Base-by-base conservation (phyloP, 92 coral and sea anemone genomes). In the Palythoa grandis region DNA sequence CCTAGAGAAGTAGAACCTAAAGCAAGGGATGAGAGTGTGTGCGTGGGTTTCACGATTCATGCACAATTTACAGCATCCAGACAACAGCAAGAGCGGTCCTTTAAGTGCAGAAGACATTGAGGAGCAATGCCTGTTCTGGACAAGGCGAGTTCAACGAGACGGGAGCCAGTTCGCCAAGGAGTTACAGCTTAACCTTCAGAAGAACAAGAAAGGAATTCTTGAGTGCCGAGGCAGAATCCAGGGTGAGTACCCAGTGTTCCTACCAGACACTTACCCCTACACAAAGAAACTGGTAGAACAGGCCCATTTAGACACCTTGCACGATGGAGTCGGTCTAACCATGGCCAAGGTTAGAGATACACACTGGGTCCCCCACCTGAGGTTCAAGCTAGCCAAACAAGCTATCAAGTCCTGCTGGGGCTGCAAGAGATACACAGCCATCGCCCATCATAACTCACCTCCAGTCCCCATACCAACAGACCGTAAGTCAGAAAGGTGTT, bases 391-490 rank as follows among this genome's bases (percentile, higher is more conserved):
- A 23, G 68, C 82, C 1, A 76, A 76, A 23, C 82, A 11, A 2
- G 82, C 12, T 23, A 76, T 76, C 35, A 53, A 1, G 82, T 76
- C 68, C n/a, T 76, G 68, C 67, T 76, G 82, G 82, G 68, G 82
- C 5, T 76, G 43, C 50, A 20, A 20, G 67, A 23, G 56, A 5
- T 52, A 22, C 66, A 14, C 5, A 53, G 82, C 67, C 16, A 76
- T 76, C 22, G 82, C 82, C 8, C 67, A 52, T 2, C n/a, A 15
- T 22, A 76, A n/a, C 63, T 40, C 79, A 10, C 82, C 82, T 14
- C 82, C 82, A 11, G 82, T 23, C n/a, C 63, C 71, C 52, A 29
- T 57, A 17, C 84, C 70, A 4, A 25, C 23, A 56, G 70, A 35
- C 70, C 70, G 57, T 1, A 58, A 35, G 72, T n/a, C 24, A 12